These are phyloP conservation scores for Medauroidea extradentata DNA, from an alignment of 1,140 invertebrate genomes.

Conservation along the genomic window DNA sequence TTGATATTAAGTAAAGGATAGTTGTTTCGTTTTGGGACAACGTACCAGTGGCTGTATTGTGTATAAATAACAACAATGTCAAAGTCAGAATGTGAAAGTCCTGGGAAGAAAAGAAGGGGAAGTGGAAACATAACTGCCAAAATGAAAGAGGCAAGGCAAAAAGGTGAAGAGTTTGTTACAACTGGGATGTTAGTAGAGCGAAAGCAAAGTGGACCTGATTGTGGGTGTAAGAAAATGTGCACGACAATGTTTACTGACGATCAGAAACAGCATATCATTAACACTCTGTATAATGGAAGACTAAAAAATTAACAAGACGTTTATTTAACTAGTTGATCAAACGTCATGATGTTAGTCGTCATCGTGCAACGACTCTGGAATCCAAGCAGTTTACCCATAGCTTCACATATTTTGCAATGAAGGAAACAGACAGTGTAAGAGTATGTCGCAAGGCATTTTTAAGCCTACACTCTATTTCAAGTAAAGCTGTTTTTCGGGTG, in stretches of 20 bases:
- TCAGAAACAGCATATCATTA: not conserved
- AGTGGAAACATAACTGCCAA: not conserved
- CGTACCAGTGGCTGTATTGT: not conserved
- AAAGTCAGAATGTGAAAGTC: not conserved
- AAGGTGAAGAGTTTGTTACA: slow-evolving; percentile 1
- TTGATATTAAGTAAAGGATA: not conserved
- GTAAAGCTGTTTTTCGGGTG: no score
- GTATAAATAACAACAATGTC: not conserved
- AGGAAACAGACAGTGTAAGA: no score
- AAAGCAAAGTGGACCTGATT: not conserved
- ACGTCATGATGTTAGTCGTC: no score
- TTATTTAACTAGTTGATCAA: not conserved
- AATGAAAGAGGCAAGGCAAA: not conserved
- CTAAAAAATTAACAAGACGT: not conserved
- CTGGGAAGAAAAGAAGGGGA: not conserved
- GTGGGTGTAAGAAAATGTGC: not conserved
- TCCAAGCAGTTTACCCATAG: no score
- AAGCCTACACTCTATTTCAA: no score
- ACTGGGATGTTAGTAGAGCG: not conserved
- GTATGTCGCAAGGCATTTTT: no score
- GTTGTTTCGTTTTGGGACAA: not conserved
- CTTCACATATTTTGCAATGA: no score
- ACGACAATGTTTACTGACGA: not conserved
- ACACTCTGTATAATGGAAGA: not conserved
- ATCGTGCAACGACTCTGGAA: no score